Evolutionary conservation across 2,797 vertebrate species (phyloP).

Genomic region (Apogon talboti): DNA sequence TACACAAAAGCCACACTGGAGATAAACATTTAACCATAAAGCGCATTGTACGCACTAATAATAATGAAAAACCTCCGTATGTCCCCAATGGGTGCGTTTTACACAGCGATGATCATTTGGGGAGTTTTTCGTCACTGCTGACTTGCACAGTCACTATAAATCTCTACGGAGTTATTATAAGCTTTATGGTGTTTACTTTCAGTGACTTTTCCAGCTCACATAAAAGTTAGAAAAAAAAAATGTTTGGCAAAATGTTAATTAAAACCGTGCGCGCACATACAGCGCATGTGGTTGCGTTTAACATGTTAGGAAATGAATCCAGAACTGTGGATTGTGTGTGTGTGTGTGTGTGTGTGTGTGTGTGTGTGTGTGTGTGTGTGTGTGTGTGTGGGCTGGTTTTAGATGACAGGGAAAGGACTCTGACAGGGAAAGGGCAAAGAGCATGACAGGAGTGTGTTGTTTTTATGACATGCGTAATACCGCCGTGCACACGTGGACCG

Average conservation of each 20-base stretch:
- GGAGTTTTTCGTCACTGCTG: background rate
- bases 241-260: too few species aligned
- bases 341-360: background rate
- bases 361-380: too few species aligned
- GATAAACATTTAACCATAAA: background rate
- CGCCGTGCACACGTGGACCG: background rate
- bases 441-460: background rate
- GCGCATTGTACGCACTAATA: conserved; percentile 1
- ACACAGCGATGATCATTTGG: background rate
- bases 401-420: background rate
- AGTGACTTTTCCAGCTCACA: background rate
- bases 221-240: background rate
- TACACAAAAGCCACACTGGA: background rate
- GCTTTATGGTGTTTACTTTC: conserved; percentile 14
- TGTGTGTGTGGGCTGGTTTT: conserved; percentile 17
- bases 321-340: conserved; percentile 5
- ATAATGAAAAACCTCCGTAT: background rate
- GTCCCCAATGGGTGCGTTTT: background rate
- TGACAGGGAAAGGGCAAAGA: conserved; percentile 34
- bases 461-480: conserved; percentile 14
- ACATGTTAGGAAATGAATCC: background rate
- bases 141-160: background rate
- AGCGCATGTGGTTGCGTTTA: conserved; percentile 11
- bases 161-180: background rate
- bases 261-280: background rate